Percentiles rank a stretch among this genome's conserved stretches.
Conservation (phyloP, 2,888 invertebrate genomes). For the Pristionchus maxplancki region DNA sequence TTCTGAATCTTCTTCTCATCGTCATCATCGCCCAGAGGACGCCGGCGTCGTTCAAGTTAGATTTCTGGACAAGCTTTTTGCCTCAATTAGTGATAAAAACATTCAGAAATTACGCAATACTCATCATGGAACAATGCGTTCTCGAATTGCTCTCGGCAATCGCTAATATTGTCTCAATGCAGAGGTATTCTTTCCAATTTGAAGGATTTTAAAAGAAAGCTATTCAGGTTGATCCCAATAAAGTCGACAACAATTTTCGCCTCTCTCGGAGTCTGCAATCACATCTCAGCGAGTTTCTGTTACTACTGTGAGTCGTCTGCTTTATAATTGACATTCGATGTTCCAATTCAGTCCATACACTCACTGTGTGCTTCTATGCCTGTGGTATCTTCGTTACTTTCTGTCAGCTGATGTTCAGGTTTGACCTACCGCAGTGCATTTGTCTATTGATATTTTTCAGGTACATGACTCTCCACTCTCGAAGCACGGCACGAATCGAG, state of each 20-base stretch:
- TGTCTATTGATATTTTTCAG: background rate
- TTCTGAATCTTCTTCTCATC: background rate
- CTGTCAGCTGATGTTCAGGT: background rate
- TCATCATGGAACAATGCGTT: constrained; percentile 26
- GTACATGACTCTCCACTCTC: background rate
- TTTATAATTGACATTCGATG: background rate
- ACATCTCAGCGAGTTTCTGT: constrained; percentile 3
- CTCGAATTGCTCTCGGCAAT: background rate
- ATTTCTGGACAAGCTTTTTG: no score
- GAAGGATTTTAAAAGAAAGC: no score
- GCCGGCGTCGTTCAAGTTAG: background rate
- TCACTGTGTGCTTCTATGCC: background rate
- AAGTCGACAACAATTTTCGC: background rate
- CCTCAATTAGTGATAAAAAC: no score
- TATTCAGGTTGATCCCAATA: constrained; percentile 20
- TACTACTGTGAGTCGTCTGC: background rate
- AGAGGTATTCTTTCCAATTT: background rate
- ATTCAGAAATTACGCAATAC: background rate
- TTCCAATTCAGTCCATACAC: constrained; percentile 9
- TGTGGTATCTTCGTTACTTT: background rate
- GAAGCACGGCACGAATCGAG: background rate
- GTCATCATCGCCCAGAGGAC: background rate
- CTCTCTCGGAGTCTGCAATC: constrained; percentile 10
- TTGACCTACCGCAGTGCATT: background rate
- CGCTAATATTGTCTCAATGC: background rate